These are phyloP conservation scores for Pogonophryne albipinna DNA, from an alignment of 2,797 vertebrate genomes.

Conservation along the genomic window DNA sequence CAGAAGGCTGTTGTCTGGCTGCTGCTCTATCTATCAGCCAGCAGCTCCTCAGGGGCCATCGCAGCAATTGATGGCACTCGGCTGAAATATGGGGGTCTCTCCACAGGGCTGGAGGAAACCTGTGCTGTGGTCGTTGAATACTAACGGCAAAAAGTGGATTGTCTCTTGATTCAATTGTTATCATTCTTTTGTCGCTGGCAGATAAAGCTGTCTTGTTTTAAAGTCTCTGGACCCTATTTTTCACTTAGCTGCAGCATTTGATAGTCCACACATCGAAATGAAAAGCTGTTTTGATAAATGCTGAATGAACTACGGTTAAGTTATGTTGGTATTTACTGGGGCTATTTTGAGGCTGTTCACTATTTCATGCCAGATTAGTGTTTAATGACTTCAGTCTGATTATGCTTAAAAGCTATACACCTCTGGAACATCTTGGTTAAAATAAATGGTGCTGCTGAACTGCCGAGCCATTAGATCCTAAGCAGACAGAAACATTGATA, in stretches of 20 bases:
- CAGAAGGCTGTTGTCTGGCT: constrained; percentile 51
- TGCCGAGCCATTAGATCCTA: constrained; percentile 40
- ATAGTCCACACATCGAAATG: constrained; percentile 1
- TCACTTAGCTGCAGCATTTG: background rate
- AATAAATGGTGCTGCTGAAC: constrained; percentile 17
- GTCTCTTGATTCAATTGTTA: constrained; percentile 37
- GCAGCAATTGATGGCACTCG: constrained; percentile 61
- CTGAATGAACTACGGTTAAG: background rate
- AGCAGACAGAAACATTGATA: constrained; percentile 15
- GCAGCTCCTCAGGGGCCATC: constrained; percentile 50
- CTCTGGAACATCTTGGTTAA: background rate
- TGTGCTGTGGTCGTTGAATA: constrained; percentile 58
- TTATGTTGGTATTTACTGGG: background rate
- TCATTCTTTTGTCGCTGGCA: background rate
- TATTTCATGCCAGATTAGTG: constrained; percentile 28
- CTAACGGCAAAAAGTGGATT: constrained; percentile 51
- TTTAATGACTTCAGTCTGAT: constrained; percentile 20
- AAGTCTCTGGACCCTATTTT: constrained; percentile 3
- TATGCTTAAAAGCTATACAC: background rate
- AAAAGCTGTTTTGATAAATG: constrained; percentile 20
- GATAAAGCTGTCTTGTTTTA: constrained; percentile 30
- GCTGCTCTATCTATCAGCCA: constrained; percentile 56
- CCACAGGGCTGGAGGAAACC: constrained; percentile 27
- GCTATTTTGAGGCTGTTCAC: constrained; percentile 1
- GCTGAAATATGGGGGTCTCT: constrained; percentile 60